Base-by-base conservation (phyloP, 2,797 vertebrate species). In the Hozukius guyotensis region DNA sequence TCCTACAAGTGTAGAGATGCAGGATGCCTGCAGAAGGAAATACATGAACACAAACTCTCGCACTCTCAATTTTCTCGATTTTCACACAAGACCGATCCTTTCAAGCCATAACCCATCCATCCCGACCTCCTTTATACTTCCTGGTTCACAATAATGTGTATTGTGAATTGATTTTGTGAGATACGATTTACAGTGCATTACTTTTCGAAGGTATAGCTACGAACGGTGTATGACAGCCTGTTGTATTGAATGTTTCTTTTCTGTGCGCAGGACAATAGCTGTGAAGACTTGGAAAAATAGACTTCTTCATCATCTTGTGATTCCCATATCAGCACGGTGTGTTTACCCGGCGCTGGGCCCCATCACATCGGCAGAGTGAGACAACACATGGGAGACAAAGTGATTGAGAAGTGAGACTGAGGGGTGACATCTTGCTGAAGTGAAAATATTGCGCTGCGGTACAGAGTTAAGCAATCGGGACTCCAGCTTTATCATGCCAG, bases 341-440 rank as follows among this genome's bases (percentile, higher is more conserved):
- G 65, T 87, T 72, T 14, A 52, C 53, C 60, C 38, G 32, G 52
- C 52, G 29, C 68, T 7, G 14, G 13, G 65, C 22, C 1, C 53
- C 67, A 24, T 80, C 57, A 68, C 16, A 20, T 25, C 56, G 0
- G 22, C 75, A 38, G 32, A 64, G 56, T 42, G 62, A 75, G 64
- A 61, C 61, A 38, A 38, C 56, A 84, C 75, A 56, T 22, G 36
- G 82, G 75, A 81, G 59, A 79, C 63, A 55, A 56, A 72, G 82
- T 75, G 86, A 73, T 57, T 67, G 86, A 81, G 69, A 75, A 72
- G 79, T 78, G 75, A 82, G 71, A 84, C 42, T 34, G 78, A 32
- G 36, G 22, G 57, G 57, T 82, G 82, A 85, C 74, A 77, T 80
- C 67, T 60, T 77, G 46, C 80, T 72, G 75, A 76, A 75, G 66